Evolutionary conservation across 2,113 vertebrate species (phyloP).

Genomic region (Varanus salvator): DNA sequence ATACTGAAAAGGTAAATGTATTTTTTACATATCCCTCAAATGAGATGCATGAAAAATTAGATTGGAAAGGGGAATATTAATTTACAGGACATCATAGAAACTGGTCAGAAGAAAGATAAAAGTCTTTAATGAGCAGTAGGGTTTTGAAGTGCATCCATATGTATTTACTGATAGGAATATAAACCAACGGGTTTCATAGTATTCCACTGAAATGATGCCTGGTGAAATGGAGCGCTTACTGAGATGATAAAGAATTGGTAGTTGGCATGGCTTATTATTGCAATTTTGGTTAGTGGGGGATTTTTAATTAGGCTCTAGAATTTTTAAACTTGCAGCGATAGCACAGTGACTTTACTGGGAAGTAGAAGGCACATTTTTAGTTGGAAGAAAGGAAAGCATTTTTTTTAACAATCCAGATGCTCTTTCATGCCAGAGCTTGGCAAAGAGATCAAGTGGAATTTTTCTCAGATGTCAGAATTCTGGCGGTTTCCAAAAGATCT

Average conservation of each 20-base stretch:
- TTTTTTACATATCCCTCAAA: constrained; percentile 55
- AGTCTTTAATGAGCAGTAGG: constrained; percentile 33
- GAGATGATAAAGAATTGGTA: constrained; percentile 70
- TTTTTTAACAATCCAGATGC: constrained; percentile 39
- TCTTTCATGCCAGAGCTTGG: constrained; percentile 34
- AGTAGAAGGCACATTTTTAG: constrained; percentile 46
- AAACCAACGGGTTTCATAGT: constrained; percentile 40
- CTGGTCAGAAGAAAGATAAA: constrained; percentile 53
- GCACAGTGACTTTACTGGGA: constrained; percentile 25
- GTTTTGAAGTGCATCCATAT: constrained; percentile 53
- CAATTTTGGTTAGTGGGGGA: constrained; percentile 68
- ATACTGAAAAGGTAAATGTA: constrained; percentile 63
- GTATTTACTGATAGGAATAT: constrained; percentile 50
- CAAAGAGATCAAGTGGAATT: constrained; percentile 37
- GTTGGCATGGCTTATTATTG: constrained; percentile 71
- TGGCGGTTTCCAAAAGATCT: constrained; percentile 17
- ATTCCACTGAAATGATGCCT: constrained; percentile 50
- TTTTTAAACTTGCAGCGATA: constrained; percentile 69
- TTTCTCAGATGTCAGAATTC: constrained; percentile 31
- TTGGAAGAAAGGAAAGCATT: constrained; percentile 47
- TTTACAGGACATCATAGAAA: constrained; percentile 55
- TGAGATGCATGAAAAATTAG: constrained; percentile 55
- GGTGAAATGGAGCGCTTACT: constrained; percentile 66
- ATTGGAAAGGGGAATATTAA: constrained; percentile 58
- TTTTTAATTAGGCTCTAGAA: constrained; percentile 82